Percentiles rank a stretch among this genome's conserved stretches.
Evolutionary conservation across 2,888 invertebrate genomes (phyloP).

Genomic region (Dascillus cervinus): DNA sequence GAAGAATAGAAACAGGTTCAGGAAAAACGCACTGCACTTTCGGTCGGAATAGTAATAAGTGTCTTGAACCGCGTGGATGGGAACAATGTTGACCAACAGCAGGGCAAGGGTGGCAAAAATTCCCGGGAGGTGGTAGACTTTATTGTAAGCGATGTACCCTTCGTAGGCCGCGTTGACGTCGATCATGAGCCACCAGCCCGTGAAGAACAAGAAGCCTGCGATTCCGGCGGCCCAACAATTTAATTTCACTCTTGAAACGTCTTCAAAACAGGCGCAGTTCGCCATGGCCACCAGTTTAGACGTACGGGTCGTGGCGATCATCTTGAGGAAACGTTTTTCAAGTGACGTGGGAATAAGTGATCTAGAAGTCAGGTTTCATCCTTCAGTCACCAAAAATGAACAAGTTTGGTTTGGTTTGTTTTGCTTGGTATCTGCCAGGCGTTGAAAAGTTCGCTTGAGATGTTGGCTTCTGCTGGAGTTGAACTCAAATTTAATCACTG

Average conservation of each 20-base stretch:
- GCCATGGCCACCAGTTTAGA: too few relatives aligned
- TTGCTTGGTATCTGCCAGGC: too few relatives aligned
- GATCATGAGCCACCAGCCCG: not conserved
- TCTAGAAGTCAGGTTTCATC: too few relatives aligned
- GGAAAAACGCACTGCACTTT: not conserved
- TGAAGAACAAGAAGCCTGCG: not conserved
- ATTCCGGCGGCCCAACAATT: not conserved
- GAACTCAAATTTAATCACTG: conserved; percentile 26
- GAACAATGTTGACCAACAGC: not conserved
- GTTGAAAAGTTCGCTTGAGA: too few relatives aligned
- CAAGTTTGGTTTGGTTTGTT: too few relatives aligned
- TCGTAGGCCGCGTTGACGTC: not conserved
- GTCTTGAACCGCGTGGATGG: not conserved
- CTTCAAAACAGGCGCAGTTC: too few relatives aligned
- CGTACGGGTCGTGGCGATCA: too few relatives aligned
- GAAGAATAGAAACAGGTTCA: not conserved
- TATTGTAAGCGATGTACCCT: not conserved
- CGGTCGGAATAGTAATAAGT: not conserved
- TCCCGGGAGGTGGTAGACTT: not conserved
- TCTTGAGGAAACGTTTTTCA: too few relatives aligned
- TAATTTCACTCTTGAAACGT: too few relatives aligned
- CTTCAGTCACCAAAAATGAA: too few relatives aligned
- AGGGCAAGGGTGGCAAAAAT: not conserved
- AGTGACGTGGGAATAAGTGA: too few relatives aligned
- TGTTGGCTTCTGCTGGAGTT: conserved; percentile 28